Conservation (phyloP, 2,797 vertebrate species). For the Megalops cyprinoides region DNA sequence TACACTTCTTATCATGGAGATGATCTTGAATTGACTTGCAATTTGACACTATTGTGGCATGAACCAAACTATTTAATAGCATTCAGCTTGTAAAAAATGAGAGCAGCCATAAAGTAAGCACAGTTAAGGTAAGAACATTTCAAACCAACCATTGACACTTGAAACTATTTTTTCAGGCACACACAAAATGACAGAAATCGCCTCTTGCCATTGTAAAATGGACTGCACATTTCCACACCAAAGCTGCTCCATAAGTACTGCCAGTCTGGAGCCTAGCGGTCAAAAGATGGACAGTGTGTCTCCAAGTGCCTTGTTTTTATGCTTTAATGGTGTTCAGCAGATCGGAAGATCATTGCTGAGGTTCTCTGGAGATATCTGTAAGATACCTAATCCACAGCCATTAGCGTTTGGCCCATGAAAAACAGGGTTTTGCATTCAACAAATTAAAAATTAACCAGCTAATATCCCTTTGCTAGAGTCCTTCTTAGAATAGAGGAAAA, state of each 20-base stretch:
- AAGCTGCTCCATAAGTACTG: constrained; percentile 24
- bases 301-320: constrained; percentile 52
- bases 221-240: constrained; percentile 9
- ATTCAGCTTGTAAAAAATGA: too few species aligned
- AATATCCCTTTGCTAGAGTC: constrained; percentile 48
- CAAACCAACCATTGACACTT: background rate
- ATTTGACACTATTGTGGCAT: background rate
- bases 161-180: background rate
- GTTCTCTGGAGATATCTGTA: constrained; percentile 45
- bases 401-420: constrained; percentile 50
- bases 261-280: constrained; percentile 19
- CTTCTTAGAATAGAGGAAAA: constrained; percentile 38
- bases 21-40: background rate
- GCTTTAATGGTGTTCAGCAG: constrained; percentile 55
- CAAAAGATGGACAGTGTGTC: constrained; percentile 37
- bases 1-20: background rate
- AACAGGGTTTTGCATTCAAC: constrained; percentile 56
- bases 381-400: constrained; percentile 63
- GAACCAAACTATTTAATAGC: background rate
- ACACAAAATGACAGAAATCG: background rate
- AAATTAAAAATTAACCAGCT: constrained; percentile 69
- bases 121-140: too few species aligned
- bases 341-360: constrained; percentile 42
- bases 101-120: too few species aligned
- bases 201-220: background rate